Base-by-base conservation (phyloP, 2,113 vertebrate species). In the Actenoides hombroni region DNA sequence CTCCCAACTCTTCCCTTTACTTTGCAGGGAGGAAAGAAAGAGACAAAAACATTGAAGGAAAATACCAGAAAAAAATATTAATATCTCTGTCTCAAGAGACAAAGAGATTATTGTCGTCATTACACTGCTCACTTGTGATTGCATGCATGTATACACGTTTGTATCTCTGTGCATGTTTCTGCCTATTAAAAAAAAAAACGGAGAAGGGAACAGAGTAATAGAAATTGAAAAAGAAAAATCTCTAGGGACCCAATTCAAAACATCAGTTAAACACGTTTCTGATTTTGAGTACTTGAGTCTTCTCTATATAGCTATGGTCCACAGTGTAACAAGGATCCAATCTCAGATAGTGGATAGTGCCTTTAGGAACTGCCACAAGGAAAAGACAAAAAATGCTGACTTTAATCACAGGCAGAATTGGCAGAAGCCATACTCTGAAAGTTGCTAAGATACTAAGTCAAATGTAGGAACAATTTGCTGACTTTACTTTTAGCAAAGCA, bases 101-200 rank as follows among this genome's bases (percentile, higher is more conserved):
- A 86, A 95, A 83, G 78, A 85, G 16, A 53, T 89, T 79, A 57
- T 21, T 73, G 53, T 25, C 44, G 69, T n/a, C 35, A 8, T 33
- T 82, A 68, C 1, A 2, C 69, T 53, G 46, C 24, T 84, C n/a
- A 67, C 25, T 28, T 81, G 46, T 35, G 40, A 75, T 14, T 59
- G 49, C 15, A 24, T 3, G 6, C 19, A 20, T 67, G n/a, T 11
- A 51, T 23, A 25, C 1, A 1, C 0, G 1, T 23, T 15, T 79
- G 17, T 28, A 35, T 14, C 5, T 40, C 29, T 53, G 23, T 29
- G 10, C 35, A 14, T 29, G 20, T 33, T 94, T 60, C 59, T 68
- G 13, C 29, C 53, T 64, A 2, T 46, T 78, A 3, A 51, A 44
- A 57, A 20, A 29, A 53, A 24, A 29, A 25, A 35, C 6, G n/a